A percentile compares a stretch with the other conserved stretches of the same genome.
phyloP scores from a whole-genome alignment of 2,113 vertebrate species.

The Eurypyga helias region DNA sequence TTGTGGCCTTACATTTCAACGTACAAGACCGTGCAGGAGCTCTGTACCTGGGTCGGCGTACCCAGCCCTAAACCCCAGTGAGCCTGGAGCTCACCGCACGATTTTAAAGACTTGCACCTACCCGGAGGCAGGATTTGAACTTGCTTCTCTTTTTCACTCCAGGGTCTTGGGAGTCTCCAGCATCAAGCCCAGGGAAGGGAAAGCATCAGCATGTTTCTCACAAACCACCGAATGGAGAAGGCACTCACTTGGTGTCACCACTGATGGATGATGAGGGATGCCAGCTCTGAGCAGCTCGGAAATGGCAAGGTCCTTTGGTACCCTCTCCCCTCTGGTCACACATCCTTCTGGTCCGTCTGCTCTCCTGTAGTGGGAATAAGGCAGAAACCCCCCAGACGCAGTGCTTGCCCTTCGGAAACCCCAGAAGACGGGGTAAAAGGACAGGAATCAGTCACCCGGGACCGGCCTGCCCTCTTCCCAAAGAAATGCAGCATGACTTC shows the following conservation, averaged over 20 bases:
- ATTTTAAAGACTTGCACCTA: neutral
- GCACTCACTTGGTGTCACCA: neutral
- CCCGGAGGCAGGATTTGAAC: neutral
- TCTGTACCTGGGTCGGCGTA: neutral
- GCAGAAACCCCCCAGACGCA: neutral
- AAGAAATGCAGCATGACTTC: slow-evolving; percentile 56
- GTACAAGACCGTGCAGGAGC: neutral
- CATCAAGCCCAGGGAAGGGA: neutral
- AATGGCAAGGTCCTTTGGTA: neutral
- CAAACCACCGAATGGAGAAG: neutral
- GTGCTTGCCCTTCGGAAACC: neutral
- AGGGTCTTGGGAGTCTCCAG: neutral
- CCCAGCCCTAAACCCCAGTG: neutral
- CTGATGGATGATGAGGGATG: neutral
- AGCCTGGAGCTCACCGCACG: neutral
- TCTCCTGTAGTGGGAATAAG: neutral
- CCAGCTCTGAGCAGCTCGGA: neutral
- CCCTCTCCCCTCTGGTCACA: rapidly evolving
- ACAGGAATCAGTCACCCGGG: neutral
- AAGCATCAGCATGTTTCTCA: neutral
- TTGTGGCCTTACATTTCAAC: neutral
- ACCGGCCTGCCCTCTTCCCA: neutral
- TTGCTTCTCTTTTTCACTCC: neutral
- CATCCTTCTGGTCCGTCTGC: neutral
- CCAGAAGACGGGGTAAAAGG: neutral